Evolutionary conservation across 2,113 vertebrate species (phyloP).

Genomic region (Grallaria varia): DNA sequence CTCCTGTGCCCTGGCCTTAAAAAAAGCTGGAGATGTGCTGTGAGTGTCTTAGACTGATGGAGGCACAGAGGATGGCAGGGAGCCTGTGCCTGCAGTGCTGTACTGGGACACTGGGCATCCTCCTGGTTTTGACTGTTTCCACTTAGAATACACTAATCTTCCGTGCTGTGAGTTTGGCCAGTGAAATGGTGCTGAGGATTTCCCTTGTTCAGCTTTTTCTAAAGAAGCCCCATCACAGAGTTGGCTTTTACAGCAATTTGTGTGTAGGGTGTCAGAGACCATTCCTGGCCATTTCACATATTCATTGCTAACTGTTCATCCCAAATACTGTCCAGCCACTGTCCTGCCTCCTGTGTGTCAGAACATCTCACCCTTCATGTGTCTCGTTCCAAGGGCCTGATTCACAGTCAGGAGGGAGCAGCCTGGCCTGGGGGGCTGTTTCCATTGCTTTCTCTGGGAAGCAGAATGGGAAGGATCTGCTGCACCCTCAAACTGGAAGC

Average conservation of each 20-base stretch:
- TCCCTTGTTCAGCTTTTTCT: background rate
- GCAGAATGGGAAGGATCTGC: background rate
- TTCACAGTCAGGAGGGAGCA: background rate
- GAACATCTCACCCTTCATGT: background rate
- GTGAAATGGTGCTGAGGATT: background rate
- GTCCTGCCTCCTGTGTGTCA: background rate
- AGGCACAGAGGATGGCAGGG: background rate
- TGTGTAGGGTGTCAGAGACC: background rate
- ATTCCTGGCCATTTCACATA: background rate
- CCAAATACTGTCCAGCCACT: background rate
- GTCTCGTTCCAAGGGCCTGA: background rate
- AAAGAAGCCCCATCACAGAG: background rate
- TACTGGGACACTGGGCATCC: background rate
- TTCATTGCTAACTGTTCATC: background rate
- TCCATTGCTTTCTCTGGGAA: accelerated
- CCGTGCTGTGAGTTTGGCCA: background rate
- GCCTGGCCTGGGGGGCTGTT: background rate
- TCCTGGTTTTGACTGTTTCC: background rate
- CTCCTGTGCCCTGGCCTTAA: background rate
- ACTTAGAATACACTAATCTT: background rate
- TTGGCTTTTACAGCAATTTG: background rate
- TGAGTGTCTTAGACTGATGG: background rate
- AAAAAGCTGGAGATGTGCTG: background rate
- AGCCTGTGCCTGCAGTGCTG: background rate
- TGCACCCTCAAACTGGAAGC: background rate